Evolutionary conservation across 2,113 vertebrate genomes (phyloP).

Genomic region (Bujurquina vittata): DNA sequence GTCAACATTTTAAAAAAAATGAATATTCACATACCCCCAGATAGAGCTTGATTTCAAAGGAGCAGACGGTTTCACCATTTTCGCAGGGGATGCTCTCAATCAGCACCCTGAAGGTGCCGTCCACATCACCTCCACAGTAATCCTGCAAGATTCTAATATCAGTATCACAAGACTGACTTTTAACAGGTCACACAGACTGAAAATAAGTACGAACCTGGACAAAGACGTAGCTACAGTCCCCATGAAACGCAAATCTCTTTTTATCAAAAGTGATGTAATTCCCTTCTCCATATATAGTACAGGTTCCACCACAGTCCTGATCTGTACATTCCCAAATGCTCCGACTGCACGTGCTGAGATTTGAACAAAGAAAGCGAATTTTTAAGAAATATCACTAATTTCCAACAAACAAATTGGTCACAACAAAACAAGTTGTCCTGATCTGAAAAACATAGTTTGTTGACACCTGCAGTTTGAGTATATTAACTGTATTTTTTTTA

Average conservation of each 20-base stretch:
- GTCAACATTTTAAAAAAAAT: too few relatives aligned
- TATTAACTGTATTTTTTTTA: neutral
- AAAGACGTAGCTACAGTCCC: constrained; percentile 89
- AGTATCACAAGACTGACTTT: constrained; percentile 1
- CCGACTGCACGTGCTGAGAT: constrained; percentile 85
- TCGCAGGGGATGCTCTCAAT: constrained; percentile 89
- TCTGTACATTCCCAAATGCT: constrained; percentile 87
- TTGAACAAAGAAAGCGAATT: neutral
- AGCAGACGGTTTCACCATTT: constrained; percentile 87
- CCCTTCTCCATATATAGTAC: constrained; percentile 90
- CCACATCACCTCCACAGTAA: constrained; percentile 75
- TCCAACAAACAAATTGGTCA: neutral
- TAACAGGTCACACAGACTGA: neutral
- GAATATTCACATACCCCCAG: constrained; percentile 82
- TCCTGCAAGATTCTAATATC: constrained; percentile 79
- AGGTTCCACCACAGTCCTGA: constrained; percentile 83
- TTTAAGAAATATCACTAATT: neutral
- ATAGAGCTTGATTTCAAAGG: constrained; percentile 88
- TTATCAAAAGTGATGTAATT: constrained; percentile 92
- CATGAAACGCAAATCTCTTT: constrained; percentile 86
- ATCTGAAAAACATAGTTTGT: neutral
- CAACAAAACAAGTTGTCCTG: neutral
- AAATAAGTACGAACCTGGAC: constrained; percentile 76
- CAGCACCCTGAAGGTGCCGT: constrained; percentile 85
- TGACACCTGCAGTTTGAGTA: neutral